Percentiles rank a stretch among this genome's conserved stretches.
These are phyloP conservation scores for Melinaea menophilus DNA, from an alignment of 2,888 invertebrate species.

Conservation along the genomic window DNA sequence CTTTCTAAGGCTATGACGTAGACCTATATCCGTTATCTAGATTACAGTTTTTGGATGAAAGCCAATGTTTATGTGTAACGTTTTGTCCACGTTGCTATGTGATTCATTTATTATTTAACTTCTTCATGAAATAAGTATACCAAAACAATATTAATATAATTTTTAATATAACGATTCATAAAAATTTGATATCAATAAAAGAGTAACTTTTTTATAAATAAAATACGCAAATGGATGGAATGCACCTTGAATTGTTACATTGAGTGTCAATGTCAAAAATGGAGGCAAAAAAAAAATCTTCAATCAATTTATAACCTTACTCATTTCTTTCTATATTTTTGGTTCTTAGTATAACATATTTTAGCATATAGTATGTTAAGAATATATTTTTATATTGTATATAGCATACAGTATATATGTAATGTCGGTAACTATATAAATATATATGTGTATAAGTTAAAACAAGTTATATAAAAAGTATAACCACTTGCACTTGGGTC, in stretches of 20 bases:
- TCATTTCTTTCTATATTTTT: too few species aligned
- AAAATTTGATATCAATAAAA: too few species aligned
- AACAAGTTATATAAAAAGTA: too few species aligned
- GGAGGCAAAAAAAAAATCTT: constrained; percentile 13
- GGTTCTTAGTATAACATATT: too few species aligned
- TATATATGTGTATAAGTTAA: too few species aligned
- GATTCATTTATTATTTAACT: constrained; percentile 13
- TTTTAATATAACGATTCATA: too few species aligned
- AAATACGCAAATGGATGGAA: constrained; percentile 9
- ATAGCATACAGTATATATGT: too few species aligned
- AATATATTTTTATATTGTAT: too few species aligned
- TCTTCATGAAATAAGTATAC: background rate
- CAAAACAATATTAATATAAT: background rate
- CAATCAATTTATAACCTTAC: background rate
- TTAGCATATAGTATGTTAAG: too few species aligned
- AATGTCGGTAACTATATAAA: too few species aligned
- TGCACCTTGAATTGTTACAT: constrained; percentile 24
- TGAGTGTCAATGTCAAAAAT: constrained; percentile 18
- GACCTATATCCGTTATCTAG: constrained; percentile 13
- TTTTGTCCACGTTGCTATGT: constrained; percentile 17
- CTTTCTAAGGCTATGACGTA: constrained; percentile 6
- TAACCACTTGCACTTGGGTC: background rate
- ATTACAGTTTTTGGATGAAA: constrained; percentile 12
- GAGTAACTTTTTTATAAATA: background rate
- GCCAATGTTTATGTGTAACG: constrained; percentile 21